These are phyloP conservation scores for Drosophila aff. DNA, from an alignment of 1,140 invertebrate species.

Conservation along the genomic window DNA sequence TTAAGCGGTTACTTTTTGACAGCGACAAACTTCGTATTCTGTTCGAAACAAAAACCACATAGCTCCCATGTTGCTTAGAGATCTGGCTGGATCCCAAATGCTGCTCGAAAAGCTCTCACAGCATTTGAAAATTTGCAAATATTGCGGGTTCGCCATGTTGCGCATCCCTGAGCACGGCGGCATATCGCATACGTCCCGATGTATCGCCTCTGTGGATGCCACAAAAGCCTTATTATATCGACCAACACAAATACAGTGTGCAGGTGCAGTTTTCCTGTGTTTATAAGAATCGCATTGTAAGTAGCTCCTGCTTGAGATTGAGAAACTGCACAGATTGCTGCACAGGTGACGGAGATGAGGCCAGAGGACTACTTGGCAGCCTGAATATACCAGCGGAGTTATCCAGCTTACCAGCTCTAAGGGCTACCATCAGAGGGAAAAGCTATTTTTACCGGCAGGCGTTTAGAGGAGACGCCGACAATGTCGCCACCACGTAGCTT, in stretches of 20 bases:
- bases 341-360: background rate
- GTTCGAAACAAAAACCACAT: background rate
- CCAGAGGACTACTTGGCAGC: background rate
- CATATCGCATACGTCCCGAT: conserved; percentile 16
- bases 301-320: background rate
- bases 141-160: conserved; percentile 21
- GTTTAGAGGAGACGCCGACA: background rate
- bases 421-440: background rate
- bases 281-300: conserved; percentile 3
- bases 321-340: background rate
- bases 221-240: background rate
- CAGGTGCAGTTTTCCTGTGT: conserved; percentile 13
- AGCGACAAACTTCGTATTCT: background rate
- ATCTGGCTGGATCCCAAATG: background rate
- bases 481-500: conserved; percentile 33
- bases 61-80: background rate
- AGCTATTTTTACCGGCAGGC: conserved; percentile 28
- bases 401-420: background rate
- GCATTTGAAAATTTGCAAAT: background rate
- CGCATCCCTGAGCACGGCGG: conserved; percentile 16
- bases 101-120: too few species aligned
- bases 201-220: conserved; percentile 9
- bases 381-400: background rate
- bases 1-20: conserved; percentile 2
- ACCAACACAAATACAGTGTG: conserved; percentile 8